These are phyloP conservation scores for Scolopax bukidnonensis DNA, from an alignment of 2,797 vertebrate genomes.

Conservation along the genomic window DNA sequence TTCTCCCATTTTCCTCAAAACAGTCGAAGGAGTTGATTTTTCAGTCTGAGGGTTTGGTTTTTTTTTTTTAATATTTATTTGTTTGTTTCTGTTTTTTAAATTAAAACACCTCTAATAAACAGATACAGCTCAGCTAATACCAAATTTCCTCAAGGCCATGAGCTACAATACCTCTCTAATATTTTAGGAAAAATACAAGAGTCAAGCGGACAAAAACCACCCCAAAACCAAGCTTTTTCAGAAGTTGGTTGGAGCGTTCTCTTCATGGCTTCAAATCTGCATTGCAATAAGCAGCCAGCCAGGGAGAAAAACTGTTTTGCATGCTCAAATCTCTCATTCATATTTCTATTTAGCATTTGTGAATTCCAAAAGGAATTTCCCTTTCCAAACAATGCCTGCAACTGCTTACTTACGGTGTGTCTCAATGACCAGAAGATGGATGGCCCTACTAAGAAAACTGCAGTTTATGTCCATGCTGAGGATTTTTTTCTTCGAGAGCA, in stretches of 20 bases:
- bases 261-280: not conserved
- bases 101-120: not conserved
- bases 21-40: not conserved
- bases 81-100: not conserved
- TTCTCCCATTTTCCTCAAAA: not conserved
- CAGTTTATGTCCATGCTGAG: not conserved
- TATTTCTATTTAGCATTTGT: not conserved
- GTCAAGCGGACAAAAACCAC: not conserved
- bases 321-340: not conserved
- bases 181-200: not conserved
- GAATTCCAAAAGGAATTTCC: not conserved
- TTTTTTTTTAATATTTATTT: not conserved
- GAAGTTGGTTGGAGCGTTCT: not conserved
- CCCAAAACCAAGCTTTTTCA: not conserved
- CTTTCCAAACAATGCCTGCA: not conserved
- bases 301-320: not conserved
- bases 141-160: not conserved
- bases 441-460: not conserved
- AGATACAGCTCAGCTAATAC: not conserved
- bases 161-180: not conserved
- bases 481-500: not conserved
- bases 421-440: not conserved
- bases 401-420: not conserved
- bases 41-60: not conserved
- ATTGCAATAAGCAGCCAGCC: not conserved